Evolutionary conservation across 2,888 invertebrate genomes (phyloP), one percentile per base, ranked within the genome.

Genomic region (Anticlea derivata): DNA sequence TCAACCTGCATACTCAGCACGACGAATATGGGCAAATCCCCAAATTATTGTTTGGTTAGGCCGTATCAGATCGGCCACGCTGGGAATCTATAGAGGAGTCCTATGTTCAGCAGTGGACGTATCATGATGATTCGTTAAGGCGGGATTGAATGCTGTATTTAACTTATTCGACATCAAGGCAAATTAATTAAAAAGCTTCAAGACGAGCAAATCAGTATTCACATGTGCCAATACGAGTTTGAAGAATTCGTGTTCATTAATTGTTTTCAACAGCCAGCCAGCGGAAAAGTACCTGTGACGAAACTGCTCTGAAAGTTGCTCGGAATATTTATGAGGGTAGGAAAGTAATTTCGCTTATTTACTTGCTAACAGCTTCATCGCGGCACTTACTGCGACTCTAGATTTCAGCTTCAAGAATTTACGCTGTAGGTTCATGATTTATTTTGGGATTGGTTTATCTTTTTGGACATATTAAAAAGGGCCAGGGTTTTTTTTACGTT

Each of bases 271-370:
- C 24, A 26, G 12, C 7, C n/a, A n/a, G 17, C 5, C 8, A 29
- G 29, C n/a, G n/a, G n/a, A n/a, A n/a, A n/a, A 29, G 8, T 29
- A 10, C 29, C 8, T 7, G n/a, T n/a, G n/a, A 3, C 17, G 20
- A 12, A 8, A 34, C 17, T 33, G 26, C 23, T 39, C 13, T 20
- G 17, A 34, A 23, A 35, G 8, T 37, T 12, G n/a, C 12, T 33
- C 10, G 24, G 37, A 47, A 43, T 47, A 52, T 43, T 47, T 47
- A 47, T 38, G 51, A 41, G 51, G 46, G 39, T 31, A 12, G 45
- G 11, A 24, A 52, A 46, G 47, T 52, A 38, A 52, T 47, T 47
- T 43, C 37, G 31, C 37, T 46, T 45, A 39, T 30, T 45, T 47
- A 41, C 51, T 41, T 31, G 24, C 33, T 50, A 50, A 45, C 45